Evolutionary conservation across 2,888 invertebrate species (phyloP).

Genomic region (Empis livida): DNA sequence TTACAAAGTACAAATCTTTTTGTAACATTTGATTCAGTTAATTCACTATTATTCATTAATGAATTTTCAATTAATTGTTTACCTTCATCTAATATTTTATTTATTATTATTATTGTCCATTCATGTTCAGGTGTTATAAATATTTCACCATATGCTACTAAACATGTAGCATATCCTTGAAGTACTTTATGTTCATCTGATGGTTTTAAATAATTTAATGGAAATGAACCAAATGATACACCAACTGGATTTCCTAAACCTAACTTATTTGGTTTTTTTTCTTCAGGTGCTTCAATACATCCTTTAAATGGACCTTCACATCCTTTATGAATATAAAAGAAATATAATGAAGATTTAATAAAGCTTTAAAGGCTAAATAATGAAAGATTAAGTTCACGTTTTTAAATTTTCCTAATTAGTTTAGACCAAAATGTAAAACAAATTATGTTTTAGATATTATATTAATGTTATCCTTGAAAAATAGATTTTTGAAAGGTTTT

Average conservation of each 20-base stretch:
- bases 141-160: constrained; percentile 26
- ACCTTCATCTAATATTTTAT: constrained; percentile 24
- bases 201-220: constrained; percentile 11
- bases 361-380: too few relatives aligned
- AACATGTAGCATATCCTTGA: constrained; percentile 20
- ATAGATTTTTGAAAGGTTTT: too few relatives aligned
- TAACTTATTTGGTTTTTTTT: not conserved
- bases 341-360: too few relatives aligned
- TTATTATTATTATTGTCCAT: constrained; percentile 23
- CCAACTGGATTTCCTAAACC: not conserved
- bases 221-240: constrained; percentile 2
- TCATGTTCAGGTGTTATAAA: constrained; percentile 23
- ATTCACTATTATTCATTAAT: not conserved
- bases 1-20: constrained; percentile 23
- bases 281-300: too few relatives aligned
- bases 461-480: too few relatives aligned
- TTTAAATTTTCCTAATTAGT: too few relatives aligned
- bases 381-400: too few relatives aligned
- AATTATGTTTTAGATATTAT: too few relatives aligned
- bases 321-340: too few relatives aligned
- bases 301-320: too few relatives aligned
- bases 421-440: too few relatives aligned
- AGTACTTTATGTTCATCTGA: constrained; percentile 13
- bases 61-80: constrained; percentile 16
- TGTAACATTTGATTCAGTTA: constrained; percentile 19